Percentiles rank a stretch among this genome's conserved stretches.
phyloP scores from a whole-genome alignment of 2,113 vertebrate species.

The Theristicus caerulescens region DNA sequence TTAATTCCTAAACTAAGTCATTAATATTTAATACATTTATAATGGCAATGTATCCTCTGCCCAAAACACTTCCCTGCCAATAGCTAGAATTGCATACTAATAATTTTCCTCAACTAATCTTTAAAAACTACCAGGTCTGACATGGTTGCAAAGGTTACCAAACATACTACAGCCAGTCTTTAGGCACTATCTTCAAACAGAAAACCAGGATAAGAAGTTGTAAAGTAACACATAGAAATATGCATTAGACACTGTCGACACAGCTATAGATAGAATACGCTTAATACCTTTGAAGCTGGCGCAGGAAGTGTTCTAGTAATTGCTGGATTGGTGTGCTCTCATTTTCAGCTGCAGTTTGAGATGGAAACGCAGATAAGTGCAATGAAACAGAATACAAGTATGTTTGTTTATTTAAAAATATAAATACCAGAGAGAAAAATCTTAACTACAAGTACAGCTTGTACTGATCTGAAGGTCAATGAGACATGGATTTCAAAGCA shows the following conservation, averaged over 20 bases:
- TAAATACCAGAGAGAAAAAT: not conserved
- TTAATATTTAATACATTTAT: not conserved
- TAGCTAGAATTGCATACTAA: not conserved
- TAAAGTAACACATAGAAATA: not conserved
- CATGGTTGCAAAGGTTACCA: not conserved
- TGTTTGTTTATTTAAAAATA: not conserved
- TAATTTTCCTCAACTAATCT: not conserved
- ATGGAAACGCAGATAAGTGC: not conserved
- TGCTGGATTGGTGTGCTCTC: constrained; percentile 94
- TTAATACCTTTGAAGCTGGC: constrained; percentile 91
- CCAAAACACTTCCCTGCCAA: not conserved
- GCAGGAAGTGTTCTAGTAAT: constrained; percentile 92
- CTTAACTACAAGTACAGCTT: not conserved
- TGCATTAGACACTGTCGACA: not conserved
- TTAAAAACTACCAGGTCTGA: not conserved
- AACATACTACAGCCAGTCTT: not conserved
- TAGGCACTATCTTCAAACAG: not conserved
- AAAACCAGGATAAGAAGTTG: not conserved
- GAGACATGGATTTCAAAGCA: not conserved
- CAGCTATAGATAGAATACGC: not conserved
- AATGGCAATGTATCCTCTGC: not conserved
- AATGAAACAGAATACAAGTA: not conserved
- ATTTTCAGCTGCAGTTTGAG: constrained; percentile 78
- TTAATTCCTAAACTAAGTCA: not conserved
- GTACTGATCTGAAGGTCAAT: not conserved